Percentiles rank a stretch among this genome's conserved stretches.
These are phyloP conservation scores for Ceyx erithaca DNA, from an alignment of 2,797 vertebrate species.

Conservation along the genomic window DNA sequence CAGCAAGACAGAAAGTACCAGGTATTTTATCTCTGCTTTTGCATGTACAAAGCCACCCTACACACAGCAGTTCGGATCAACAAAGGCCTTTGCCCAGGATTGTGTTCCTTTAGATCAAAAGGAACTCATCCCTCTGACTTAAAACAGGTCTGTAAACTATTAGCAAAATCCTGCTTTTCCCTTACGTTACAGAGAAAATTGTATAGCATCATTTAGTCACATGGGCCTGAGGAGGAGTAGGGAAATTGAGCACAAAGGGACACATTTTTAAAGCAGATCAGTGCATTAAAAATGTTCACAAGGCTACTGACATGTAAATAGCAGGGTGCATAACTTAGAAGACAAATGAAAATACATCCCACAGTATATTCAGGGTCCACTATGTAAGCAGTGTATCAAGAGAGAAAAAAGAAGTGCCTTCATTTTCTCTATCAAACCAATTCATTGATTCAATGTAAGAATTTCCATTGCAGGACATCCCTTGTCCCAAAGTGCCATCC, in stretches of 20 bases:
- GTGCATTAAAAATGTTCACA: neutral
- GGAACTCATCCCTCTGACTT: neutral
- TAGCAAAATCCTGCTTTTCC: neutral
- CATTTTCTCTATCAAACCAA: neutral
- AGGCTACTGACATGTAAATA: neutral
- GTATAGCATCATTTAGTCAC: neutral
- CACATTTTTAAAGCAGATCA: neutral
- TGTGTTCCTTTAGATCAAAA: neutral
- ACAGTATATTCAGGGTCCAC: neutral
- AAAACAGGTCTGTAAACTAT: neutral
- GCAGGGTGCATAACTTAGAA: neutral
- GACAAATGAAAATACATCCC: neutral
- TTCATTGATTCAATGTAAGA: neutral
- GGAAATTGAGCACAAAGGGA: neutral
- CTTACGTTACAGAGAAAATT: neutral
- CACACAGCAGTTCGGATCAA: neutral
- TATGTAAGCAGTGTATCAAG: neutral
- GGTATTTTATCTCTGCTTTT: neutral
- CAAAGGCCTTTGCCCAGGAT: neutral
- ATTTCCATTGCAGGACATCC: neutral
- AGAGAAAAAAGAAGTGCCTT: neutral
- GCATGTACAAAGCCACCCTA: neutral
- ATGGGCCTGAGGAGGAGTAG: neutral
- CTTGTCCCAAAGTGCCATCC: neutral
- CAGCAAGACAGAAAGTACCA: neutral